These are phyloP conservation scores for Sarcophaga bullata DNA, from an alignment of 1,140 invertebrate genomes.

Conservation along the genomic window DNA sequence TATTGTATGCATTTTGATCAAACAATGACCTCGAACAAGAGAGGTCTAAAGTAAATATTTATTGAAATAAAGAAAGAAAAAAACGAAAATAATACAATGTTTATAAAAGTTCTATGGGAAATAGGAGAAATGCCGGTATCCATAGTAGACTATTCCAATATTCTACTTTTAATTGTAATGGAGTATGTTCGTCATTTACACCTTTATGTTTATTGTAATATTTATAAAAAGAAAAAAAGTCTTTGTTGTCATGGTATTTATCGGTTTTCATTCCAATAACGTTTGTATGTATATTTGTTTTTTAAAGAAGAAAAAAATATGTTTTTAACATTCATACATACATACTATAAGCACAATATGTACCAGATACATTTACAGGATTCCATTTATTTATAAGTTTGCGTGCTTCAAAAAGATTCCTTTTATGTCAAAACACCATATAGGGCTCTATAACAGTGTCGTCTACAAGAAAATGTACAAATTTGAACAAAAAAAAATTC, in stretches of 20 bases:
- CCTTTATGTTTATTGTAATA: neutral
- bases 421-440: conserved; percentile 13
- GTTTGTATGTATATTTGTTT: neutral
- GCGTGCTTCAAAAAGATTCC: conserved; percentile 17
- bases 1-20: neutral
- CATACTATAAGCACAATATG: neutral
- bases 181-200: neutral
- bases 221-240: neutral
- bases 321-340: neutral
- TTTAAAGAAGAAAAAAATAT: neutral
- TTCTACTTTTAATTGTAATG: neutral
- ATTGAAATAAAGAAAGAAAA: neutral
- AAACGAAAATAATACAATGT: neutral
- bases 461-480: neutral
- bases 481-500: no score
- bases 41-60: neutral
- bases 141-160: neutral
- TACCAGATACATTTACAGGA: neutral
- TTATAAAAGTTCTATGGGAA: neutral
- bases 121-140: neutral
- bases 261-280: neutral
- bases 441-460: neutral
- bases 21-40: neutral
- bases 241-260: conserved; percentile 21
- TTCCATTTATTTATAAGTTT: conserved; percentile 18